Conservation (phyloP, 2,888 invertebrate species). For the Drosophila emarginata region DNA sequence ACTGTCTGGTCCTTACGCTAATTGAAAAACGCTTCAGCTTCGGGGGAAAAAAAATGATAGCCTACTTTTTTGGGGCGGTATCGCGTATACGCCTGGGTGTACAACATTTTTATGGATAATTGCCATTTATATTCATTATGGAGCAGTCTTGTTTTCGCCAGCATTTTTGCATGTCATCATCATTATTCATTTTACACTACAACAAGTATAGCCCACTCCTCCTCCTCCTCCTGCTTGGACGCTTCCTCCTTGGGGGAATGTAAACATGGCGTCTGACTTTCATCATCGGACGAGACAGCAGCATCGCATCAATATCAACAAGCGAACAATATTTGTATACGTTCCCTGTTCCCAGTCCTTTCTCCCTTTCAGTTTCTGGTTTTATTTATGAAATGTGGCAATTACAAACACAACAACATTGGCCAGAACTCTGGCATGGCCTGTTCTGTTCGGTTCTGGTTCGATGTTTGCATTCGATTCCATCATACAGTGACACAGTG, state of each 20-base stretch:
- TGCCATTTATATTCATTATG: constrained; percentile 78
- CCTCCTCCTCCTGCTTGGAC: neutral
- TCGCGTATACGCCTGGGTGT: constrained; percentile 51
- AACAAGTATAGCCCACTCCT: neutral
- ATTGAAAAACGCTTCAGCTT: constrained; percentile 33
- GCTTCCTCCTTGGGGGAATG: neutral
- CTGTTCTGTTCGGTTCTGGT: constrained; percentile 13
- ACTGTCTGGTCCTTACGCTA: constrained; percentile 35
- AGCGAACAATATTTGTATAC: constrained; percentile 68
- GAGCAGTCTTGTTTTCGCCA: constrained; percentile 43
- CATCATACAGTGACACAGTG: constrained; percentile 41
- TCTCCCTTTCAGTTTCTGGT: constrained; percentile 27
- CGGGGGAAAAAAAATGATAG: constrained; percentile 13
- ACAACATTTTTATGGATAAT: constrained; percentile 47
- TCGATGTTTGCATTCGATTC: constrained; percentile 40
- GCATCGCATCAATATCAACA: constrained; percentile 64
- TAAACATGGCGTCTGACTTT: constrained; percentile 54
- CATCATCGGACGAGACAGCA: constrained; percentile 27
- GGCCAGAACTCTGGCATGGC: constrained; percentile 16
- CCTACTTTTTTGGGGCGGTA: constrained; percentile 17
- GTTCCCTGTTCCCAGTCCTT: constrained; percentile 17
- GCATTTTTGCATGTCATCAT: constrained; percentile 64
- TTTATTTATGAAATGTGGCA: constrained; percentile 77
- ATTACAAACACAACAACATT: constrained; percentile 55
- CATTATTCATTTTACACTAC: constrained; percentile 64